These are phyloP conservation scores for Zaprionus davidi DNA, from an alignment of 1,140 invertebrate genomes.

Conservation along the genomic window DNA sequence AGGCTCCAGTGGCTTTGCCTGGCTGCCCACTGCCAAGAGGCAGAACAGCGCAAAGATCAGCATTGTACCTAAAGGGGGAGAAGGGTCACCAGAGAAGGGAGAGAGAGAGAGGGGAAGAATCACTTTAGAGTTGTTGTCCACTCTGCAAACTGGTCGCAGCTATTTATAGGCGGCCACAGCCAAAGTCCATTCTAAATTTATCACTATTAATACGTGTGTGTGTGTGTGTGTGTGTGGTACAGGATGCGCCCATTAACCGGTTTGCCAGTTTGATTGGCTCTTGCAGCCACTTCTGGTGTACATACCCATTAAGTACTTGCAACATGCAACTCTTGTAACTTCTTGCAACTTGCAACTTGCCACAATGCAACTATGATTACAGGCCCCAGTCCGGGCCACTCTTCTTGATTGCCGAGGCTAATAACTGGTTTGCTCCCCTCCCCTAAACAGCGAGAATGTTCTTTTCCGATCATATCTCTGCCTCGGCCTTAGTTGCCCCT, in stretches of 20 bases:
- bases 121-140: background rate
- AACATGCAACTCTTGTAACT: slow-evolving; percentile 2
- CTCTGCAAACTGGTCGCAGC: slow-evolving; percentile 56
- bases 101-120: background rate
- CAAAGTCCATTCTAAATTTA: slow-evolving; percentile 82
- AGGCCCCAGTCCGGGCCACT: background rate
- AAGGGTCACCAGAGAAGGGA: background rate
- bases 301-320: slow-evolving; percentile 65
- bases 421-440: slow-evolving; percentile 34
- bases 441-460: background rate
- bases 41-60: slow-evolving; percentile 68
- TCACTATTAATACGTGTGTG: slow-evolving; percentile 48
- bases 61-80: slow-evolving; percentile 48
- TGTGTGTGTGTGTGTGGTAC: slow-evolving; percentile 37
- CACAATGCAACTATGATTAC: slow-evolving; percentile 17
- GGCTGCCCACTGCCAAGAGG: slow-evolving; percentile 54
- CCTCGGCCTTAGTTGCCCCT: background rate
- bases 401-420: slow-evolving; percentile 43
- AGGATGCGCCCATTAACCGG: slow-evolving; percentile 76
- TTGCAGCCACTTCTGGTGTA: slow-evolving; percentile 69
- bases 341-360: slow-evolving; percentile 19
- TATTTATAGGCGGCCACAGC: slow-evolving; percentile 61
- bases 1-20: slow-evolving; percentile 61
- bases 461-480: slow-evolving; percentile 34
- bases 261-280: slow-evolving; percentile 75